Percentiles rank a stretch among this genome's conserved stretches.
phyloP scores from a whole-genome alignment of 2,888 invertebrate species.

The Caenorhabditis sp. region DNA sequence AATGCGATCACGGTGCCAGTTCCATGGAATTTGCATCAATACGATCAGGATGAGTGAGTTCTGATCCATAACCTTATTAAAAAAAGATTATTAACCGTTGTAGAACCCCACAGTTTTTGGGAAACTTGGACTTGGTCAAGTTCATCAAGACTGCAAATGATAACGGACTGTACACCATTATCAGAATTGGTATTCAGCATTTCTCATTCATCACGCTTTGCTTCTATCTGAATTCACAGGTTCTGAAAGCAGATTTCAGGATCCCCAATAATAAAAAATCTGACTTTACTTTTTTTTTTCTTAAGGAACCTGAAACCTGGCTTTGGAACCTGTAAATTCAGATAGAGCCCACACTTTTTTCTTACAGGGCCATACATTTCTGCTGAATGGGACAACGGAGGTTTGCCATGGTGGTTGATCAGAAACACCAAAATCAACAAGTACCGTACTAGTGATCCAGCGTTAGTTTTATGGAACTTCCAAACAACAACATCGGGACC shows the following conservation, averaged over 20 bases:
- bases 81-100: not conserved
- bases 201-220: too few relatives aligned
- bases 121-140: constrained; percentile 37
- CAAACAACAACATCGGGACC: not conserved
- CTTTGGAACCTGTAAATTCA: too few relatives aligned
- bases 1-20: constrained; percentile 52
- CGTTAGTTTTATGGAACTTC: not conserved
- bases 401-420: constrained; percentile 70
- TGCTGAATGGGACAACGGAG: constrained; percentile 70
- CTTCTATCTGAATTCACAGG: too few relatives aligned
- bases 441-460: constrained; percentile 41
- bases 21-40: constrained; percentile 59
- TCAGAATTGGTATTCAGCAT: constrained; percentile 67
- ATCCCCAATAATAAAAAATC: too few relatives aligned
- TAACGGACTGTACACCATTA: constrained; percentile 64
- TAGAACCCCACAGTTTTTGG: constrained; percentile 27
- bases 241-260: too few relatives aligned
- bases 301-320: too few relatives aligned
- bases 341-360: too few relatives aligned
- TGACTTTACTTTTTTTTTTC: too few relatives aligned
- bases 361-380: constrained; percentile 70
- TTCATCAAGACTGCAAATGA: constrained; percentile 67
- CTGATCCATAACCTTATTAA: not conserved
- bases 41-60: constrained; percentile 34
- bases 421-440: constrained; percentile 38